Evolutionary conservation across 2,113 vertebrate genomes (phyloP).

Genomic region (Patagioenas fasciata): DNA sequence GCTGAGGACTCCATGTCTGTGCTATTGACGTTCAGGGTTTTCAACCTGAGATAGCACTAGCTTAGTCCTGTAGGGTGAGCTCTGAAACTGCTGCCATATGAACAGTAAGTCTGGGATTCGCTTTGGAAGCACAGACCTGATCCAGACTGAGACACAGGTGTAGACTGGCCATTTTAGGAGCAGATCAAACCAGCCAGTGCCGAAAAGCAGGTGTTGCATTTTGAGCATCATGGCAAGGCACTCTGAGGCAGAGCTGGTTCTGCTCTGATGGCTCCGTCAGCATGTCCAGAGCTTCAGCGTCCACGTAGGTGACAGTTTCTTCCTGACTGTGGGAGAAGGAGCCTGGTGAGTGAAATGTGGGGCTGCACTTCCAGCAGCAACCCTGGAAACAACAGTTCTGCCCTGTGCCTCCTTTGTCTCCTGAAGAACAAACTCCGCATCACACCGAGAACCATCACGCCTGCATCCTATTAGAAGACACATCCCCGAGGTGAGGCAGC

Average conservation of each 20-base stretch:
- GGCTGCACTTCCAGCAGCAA: not conserved
- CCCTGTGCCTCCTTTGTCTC: not conserved
- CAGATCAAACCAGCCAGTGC: not conserved
- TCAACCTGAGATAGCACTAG: not conserved
- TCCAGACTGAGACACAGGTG: not conserved
- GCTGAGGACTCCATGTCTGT: not conserved
- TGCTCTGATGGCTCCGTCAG: not conserved
- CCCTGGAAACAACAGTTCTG: not conserved
- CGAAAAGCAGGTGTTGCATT: not conserved
- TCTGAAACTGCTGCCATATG: not conserved
- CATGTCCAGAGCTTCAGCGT: not conserved
- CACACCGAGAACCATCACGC: fast-evolving
- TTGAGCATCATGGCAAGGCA: not conserved
- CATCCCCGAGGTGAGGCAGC: not conserved
- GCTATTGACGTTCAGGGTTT: not conserved
- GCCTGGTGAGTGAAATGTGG: not conserved
- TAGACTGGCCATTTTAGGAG: not conserved
- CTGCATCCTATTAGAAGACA: not conserved
- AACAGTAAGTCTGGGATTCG: not conserved
- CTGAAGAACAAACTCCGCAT: not conserved
- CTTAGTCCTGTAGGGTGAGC: not conserved
- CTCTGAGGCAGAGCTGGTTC: not conserved
- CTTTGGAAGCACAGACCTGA: not conserved
- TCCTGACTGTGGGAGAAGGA: not conserved
- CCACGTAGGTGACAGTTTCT: not conserved